phyloP scores from a whole-genome alignment of 2,797 vertebrate genomes.

The Champsocephalus esox region DNA sequence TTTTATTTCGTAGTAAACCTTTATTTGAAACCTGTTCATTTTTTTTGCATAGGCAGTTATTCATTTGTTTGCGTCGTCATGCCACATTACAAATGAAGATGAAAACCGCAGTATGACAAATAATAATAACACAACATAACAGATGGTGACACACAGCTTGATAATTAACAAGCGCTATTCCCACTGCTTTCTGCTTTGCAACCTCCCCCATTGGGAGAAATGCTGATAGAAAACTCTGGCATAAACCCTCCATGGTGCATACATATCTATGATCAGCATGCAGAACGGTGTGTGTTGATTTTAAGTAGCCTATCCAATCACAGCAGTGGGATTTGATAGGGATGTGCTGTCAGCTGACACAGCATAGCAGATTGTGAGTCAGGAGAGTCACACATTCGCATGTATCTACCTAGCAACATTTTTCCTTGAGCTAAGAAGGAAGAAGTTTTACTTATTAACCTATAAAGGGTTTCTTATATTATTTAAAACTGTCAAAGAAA shows the following conservation, averaged over 20 bases:
- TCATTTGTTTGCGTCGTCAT: not conserved
- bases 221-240: not conserved
- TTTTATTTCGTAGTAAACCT: not conserved
- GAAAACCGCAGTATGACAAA: not conserved
- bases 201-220: not conserved
- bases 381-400: not conserved
- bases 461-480: not conserved
- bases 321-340: not conserved
- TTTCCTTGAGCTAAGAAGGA: not conserved
- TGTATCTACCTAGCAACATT: not conserved
- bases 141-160: conserved; percentile 17
- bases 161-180: conserved; percentile 2
- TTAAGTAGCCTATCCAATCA: conserved; percentile 13
- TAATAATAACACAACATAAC: conserved; percentile 2
- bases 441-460: not conserved
- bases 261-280: not conserved
- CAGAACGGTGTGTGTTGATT: too few species aligned
- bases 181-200: not conserved
- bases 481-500: not conserved
- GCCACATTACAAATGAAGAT: conserved; percentile 6
- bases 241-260: not conserved
- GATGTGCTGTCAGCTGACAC: conserved; percentile 18
- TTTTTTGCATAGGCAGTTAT: not conserved
- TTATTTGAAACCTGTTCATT: not conserved
- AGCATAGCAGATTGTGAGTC: not conserved